These are phyloP conservation scores for Epinephelus cyanopodus DNA, from an alignment of 2,113 vertebrate species.

Conservation along the genomic window DNA sequence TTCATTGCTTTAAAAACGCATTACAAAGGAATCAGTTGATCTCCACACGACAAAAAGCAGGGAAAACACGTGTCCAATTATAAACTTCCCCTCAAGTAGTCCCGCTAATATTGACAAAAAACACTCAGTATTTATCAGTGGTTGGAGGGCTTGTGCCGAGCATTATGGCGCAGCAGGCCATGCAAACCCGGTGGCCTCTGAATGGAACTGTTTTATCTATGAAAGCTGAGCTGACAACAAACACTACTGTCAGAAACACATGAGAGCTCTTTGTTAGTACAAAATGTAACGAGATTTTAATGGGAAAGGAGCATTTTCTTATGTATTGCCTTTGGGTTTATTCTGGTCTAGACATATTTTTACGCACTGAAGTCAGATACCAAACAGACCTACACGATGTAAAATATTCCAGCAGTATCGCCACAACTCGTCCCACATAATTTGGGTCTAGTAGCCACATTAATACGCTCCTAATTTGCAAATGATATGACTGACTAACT, in stretches of 20 bases:
- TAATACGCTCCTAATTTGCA: constrained; percentile 59
- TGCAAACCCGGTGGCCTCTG: constrained; percentile 53
- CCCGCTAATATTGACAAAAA: constrained; percentile 80
- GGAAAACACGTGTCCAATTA: constrained; percentile 82
- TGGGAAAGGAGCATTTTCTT: not conserved
- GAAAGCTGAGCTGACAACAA: constrained; percentile 67
- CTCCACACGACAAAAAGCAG: constrained; percentile 67
- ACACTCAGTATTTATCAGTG: constrained; percentile 36
- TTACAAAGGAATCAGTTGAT: constrained; percentile 78
- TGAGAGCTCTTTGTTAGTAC: constrained; percentile 45
- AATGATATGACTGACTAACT: constrained; percentile 60
- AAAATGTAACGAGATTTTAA: constrained; percentile 26
- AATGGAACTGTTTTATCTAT: constrained; percentile 65
- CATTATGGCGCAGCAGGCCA: constrained; percentile 60
- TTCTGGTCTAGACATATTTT: constrained; percentile 35
- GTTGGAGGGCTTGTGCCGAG: constrained; percentile 48
- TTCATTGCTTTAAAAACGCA: constrained; percentile 74
- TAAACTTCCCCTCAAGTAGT: constrained; percentile 78
- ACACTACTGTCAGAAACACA: constrained; percentile 79
- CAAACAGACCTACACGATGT: constrained; percentile 18
- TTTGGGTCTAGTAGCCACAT: constrained; percentile 60
- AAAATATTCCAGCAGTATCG: constrained; percentile 36
- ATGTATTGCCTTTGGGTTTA: not conserved
- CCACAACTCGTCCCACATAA: constrained; percentile 52
- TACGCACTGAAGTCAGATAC: constrained; percentile 33